Base-by-base conservation (phyloP, 2,888 invertebrate species). In the Eupelmus urozonus region DNA sequence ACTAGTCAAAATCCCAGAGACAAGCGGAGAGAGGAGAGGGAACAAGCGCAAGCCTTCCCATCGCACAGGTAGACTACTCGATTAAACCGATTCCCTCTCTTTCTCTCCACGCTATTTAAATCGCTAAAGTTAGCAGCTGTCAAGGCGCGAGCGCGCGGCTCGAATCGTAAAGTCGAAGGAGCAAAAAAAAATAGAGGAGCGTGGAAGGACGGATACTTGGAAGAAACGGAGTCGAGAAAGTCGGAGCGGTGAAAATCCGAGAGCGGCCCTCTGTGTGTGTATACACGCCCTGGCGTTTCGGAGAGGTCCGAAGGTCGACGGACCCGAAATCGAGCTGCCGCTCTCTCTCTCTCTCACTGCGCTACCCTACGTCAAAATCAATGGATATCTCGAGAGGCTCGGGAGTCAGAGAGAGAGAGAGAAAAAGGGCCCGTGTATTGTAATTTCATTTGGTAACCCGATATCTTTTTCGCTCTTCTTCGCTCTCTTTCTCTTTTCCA, bases 361-460 rank as follows among this genome's bases (percentile, higher is more conserved):
- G 72, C 65, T 79, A 71, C 75, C 79, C 79, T 71, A 73, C 73
- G 83, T 84, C 83, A 84, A 85, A 84, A 83, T 82, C 82, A 84
- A 83, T 81, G 84, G 81, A 83, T 80, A 80, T 82, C 82, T 82
- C 73, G 79, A 57, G 81, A 67, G 77, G 80, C 76, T 71, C 57
- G n/a, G 9, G 9, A 34, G 9, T 9, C 23, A 65, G 49, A 23
- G 63, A 23, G 20, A 42, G n/a, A 76, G n/a, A 29, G 34, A 62
- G 53, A 53, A 66, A 53, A n/a, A 49, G 40, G 53, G 5, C 34
- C 34, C 34, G 63, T 49, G 82, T 82, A 86, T 88, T 86, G 85
- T 87, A 84, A 87, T 87, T 86, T 86, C 84, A 84, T 86, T 86
- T 85, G 78, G 86, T 86, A 87, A 88, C 82, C 74, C 81, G 84